Percentiles rank a stretch among this genome's conserved stretches.
Evolutionary conservation across 2,888 invertebrate genomes (phyloP).

Genomic region (Druceiella hillmani): DNA sequence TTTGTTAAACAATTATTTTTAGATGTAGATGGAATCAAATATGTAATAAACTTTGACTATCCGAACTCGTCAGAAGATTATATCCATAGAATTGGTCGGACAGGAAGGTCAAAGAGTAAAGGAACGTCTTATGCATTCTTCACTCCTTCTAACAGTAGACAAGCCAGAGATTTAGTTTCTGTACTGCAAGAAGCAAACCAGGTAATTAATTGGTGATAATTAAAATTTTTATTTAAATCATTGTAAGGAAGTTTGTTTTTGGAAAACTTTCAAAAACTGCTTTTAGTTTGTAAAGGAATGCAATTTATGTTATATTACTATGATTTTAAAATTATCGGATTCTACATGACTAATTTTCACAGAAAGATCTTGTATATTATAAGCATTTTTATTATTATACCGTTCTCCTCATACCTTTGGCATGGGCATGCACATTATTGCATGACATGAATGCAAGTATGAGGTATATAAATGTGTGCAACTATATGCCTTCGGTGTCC

Average conservation of each 20-base stretch:
- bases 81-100: constrained; percentile 92
- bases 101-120: constrained; percentile 79
- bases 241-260: background rate
- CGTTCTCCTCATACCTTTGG: constrained; percentile 64
- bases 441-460: constrained; percentile 71
- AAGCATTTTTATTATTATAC: constrained; percentile 7
- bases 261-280: too few species aligned
- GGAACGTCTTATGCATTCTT: constrained; percentile 96
- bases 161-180: constrained; percentile 83
- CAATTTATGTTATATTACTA: too few species aligned
- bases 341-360: too few species aligned
- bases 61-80: constrained; percentile 94
- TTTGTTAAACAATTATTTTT: constrained; percentile 35
- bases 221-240: background rate
- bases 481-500: constrained; percentile 78
- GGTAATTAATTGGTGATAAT: constrained; percentile 50
- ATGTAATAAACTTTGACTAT: constrained; percentile 95
- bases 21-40: constrained; percentile 97
- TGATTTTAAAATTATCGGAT: too few species aligned
- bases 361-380: too few species aligned
- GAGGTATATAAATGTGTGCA: constrained; percentile 57
- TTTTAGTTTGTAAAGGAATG: too few species aligned
- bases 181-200: constrained; percentile 89
- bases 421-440: constrained; percentile 62
- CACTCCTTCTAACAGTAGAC: constrained; percentile 80